A percentile compares a stretch with the other conserved stretches of the same genome.
Evolutionary conservation across 2,113 vertebrate genomes (phyloP).

Genomic region (Chrysemys picta): DNA sequence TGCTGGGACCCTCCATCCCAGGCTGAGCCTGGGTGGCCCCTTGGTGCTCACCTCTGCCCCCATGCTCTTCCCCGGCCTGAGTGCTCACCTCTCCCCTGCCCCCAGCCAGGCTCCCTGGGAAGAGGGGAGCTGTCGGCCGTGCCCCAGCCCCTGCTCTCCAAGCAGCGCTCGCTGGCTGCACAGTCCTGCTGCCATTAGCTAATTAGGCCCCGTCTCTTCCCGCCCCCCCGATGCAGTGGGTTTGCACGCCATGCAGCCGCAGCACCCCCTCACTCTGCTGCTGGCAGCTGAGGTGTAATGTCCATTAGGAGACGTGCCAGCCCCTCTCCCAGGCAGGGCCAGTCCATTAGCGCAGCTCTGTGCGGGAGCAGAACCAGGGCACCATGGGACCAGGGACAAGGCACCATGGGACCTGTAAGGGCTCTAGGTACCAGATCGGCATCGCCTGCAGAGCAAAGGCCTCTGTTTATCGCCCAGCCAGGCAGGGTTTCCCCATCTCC

Average conservation of each 20-base stretch:
- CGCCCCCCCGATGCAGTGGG: background rate
- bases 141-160: background rate
- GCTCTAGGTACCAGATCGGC: background rate
- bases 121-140: background rate
- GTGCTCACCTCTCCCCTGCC: too few relatives aligned
- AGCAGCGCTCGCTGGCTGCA: background rate
- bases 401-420: background rate
- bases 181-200: background rate
- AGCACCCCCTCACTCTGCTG: background rate
- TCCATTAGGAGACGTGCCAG: background rate
- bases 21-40: background rate
- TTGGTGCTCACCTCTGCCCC: too few relatives aligned
- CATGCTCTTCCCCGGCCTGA: background rate
- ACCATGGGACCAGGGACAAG: background rate
- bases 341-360: background rate
- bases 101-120: background rate
- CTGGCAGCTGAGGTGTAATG: background rate
- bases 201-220: background rate
- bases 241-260: fast-evolving
- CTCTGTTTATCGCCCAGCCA: background rate
- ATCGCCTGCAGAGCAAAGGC: background rate
- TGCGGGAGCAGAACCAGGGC: background rate
- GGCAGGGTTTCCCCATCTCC: background rate
- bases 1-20: background rate
- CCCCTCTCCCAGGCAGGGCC: fast-evolving